phyloP scores from a whole-genome alignment of 2,797 vertebrate species.

The Manis pentadactyla region DNA sequence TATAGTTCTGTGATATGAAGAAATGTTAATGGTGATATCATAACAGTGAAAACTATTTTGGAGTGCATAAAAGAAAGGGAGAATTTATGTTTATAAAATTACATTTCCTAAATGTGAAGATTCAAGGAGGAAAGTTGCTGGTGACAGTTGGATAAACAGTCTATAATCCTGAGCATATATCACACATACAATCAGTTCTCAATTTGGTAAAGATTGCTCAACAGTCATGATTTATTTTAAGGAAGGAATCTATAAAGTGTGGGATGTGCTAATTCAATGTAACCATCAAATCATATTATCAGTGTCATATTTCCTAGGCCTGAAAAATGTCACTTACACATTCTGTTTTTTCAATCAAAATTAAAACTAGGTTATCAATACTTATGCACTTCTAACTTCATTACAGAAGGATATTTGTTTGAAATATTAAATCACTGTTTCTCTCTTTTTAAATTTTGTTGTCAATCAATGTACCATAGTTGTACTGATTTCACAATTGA shows the following conservation, averaged over 20 bases:
- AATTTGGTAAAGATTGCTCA: background rate
- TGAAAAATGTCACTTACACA: background rate
- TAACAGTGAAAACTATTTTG: background rate
- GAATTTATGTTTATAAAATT: background rate
- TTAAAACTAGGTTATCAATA: slow-evolving; percentile 20
- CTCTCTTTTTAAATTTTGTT: background rate
- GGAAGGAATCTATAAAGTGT: background rate
- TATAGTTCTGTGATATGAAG: background rate
- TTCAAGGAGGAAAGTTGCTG: background rate
- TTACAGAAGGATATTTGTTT: background rate
- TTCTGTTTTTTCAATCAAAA: background rate
- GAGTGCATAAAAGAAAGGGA: background rate
- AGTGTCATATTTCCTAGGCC: background rate
- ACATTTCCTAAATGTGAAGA: background rate
- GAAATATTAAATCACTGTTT: background rate
- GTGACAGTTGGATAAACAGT: background rate
- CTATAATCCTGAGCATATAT: background rate
- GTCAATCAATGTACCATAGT: background rate
- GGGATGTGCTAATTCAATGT: background rate
- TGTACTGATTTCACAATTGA: background rate
- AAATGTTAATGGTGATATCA: background rate
- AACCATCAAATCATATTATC: background rate
- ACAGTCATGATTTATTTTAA: background rate
- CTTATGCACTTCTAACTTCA: background rate
- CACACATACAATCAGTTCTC: background rate